Percentiles rank a stretch among this genome's conserved stretches.
phyloP scores from a whole-genome alignment of 2,797 vertebrate species.

The Anniella stebbinsi region DNA sequence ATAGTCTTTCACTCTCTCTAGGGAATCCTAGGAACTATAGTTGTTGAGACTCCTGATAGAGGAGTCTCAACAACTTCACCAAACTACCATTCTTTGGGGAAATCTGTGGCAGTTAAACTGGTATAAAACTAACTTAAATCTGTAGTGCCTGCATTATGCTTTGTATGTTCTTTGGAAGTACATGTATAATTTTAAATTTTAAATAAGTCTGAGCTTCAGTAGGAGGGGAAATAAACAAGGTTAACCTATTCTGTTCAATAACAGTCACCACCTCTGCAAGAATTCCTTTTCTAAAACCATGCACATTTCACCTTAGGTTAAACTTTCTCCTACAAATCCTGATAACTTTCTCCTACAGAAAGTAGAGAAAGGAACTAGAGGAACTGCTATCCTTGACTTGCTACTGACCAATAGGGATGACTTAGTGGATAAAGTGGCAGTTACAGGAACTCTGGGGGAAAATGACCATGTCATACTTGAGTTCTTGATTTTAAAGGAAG shows the following conservation, averaged over 20 bases:
- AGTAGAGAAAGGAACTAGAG: no score
- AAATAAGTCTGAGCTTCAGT: conserved; percentile 45
- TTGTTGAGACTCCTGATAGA: background rate
- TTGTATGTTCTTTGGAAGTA: background rate
- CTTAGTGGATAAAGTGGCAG: no score
- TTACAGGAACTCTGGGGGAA: no score
- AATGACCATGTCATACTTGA: no score
- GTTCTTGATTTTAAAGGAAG: no score
- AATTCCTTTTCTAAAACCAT: background rate
- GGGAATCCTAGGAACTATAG: background rate
- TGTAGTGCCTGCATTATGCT: background rate
- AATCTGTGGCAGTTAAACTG: background rate
- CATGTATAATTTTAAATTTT: conserved; percentile 44
- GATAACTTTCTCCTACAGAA: no score
- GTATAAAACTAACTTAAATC: background rate
- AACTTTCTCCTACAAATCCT: no score
- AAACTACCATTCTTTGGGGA: background rate
- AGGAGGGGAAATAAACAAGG: background rate
- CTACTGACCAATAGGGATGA: no score
- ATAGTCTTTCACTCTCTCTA: background rate
- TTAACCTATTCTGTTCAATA: background rate
- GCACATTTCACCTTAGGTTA: background rate
- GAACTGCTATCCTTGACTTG: no score
- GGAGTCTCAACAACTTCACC: background rate
- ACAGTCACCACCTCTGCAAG: background rate